A percentile compares a stretch with the other conserved stretches of the same genome.
phyloP scores from a whole-genome alignment of 1,140 invertebrate genomes.

The Gryon sp. region DNA sequence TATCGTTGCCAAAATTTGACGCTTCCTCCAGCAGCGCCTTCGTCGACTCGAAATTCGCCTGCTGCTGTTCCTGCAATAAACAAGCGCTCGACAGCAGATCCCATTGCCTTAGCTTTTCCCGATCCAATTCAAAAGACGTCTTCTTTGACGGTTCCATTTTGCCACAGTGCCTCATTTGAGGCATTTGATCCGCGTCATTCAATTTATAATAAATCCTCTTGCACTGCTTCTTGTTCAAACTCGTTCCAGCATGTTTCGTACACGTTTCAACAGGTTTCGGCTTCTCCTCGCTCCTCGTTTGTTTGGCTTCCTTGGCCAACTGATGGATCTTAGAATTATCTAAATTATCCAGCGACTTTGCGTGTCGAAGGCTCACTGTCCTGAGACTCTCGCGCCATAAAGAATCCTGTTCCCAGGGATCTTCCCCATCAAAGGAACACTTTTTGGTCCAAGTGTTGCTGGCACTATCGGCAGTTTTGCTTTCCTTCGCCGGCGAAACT shows the following conservation, averaged over 20 bases:
- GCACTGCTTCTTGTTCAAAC: constrained; percentile 70
- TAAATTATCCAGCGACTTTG: constrained; percentile 88
- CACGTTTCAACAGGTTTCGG: too few species aligned
- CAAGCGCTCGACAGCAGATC: constrained; percentile 90
- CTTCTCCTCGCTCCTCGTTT: background rate
- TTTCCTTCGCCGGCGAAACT: background rate
- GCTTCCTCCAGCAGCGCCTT: constrained; percentile 56
- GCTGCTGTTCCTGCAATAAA: constrained; percentile 78
- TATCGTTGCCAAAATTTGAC: background rate
- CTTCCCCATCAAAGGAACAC: constrained; percentile 79
- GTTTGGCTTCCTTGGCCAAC: background rate
- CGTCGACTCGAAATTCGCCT: constrained; percentile 72
- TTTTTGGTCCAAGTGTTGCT: constrained; percentile 6
- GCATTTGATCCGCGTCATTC: constrained; percentile 56
- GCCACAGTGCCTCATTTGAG: too few species aligned
- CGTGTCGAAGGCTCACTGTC: constrained; percentile 88
- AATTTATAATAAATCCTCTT: constrained; percentile 70
- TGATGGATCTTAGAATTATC: constrained; percentile 76
- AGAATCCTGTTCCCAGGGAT: constrained; percentile 90
- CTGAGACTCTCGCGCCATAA: constrained; percentile 89
- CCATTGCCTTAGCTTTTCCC: constrained; percentile 92
- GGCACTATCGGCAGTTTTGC: background rate
- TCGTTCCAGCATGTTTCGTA: too few species aligned
- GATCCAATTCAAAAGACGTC: constrained; percentile 86
- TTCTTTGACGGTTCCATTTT: constrained; percentile 78